Base-by-base conservation (phyloP, 2,113 vertebrate genomes). In the Todiramphus saurophagus region DNA sequence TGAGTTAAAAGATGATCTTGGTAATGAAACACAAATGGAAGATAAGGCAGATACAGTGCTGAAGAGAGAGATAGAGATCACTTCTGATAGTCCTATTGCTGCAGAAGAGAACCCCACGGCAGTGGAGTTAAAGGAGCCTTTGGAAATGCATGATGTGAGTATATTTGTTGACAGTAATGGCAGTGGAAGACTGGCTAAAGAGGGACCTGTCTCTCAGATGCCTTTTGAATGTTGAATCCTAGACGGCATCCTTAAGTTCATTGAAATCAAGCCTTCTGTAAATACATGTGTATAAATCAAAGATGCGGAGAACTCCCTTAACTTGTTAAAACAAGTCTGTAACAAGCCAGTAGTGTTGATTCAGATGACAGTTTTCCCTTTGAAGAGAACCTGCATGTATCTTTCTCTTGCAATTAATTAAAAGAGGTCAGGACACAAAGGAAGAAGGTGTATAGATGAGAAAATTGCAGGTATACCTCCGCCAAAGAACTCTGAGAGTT, bases 141-240 rank as follows among this genome's bases (percentile, higher is more conserved):
- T 85, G 80, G 93, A 96, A 87, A 74, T 76, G 76, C 46, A 16
- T 44, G 81, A 89, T 81, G 97, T 98, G 96, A 98, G 98, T 95
- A 50, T 82, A 20, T 59, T 81, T 94, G 70, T 89, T 96, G 64
- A 30, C 44, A 39, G 44, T 77, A 89, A 51, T 44, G 31, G 9
- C 39, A 90, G 37, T 74, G 44, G 51, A 44, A 73, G 37, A 9
- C 30, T 76, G 41, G 37, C 43, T 91, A 27, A 79, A 95, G 90
- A 94, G 81, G 39, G 63, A 31, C 30, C 55, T 58, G 43, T 75
- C 50, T 94, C 60, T 89, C 72, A 83, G 50, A 90, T 94, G 75
- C 58, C 58, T 84, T 78, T 68, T 74, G 33, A 83, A 17, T 92
- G 83, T 90, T 90, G 14, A 70, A 44, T 83, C 59, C 87, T 90